These are phyloP conservation scores for Trigoniulus corallinus DNA, from an alignment of 1,140 invertebrate genomes.

Conservation along the genomic window DNA sequence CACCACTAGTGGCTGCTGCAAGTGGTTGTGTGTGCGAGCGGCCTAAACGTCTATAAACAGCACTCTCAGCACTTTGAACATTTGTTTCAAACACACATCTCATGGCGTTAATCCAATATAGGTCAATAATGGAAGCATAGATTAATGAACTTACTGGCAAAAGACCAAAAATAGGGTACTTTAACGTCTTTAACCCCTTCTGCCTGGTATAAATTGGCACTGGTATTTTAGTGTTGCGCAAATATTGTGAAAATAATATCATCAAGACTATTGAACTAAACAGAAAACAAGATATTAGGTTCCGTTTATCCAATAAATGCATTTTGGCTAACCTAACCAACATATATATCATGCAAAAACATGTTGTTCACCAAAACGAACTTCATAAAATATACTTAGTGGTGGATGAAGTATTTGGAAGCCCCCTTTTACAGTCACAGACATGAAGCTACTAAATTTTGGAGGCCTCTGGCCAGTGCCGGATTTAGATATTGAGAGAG, in stretches of 20 bases:
- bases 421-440: no score
- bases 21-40: neutral
- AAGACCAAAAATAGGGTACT: conserved; percentile 21
- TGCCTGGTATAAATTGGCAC: conserved; percentile 14
- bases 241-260: conserved; percentile 21
- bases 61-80: neutral
- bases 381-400: no score
- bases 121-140: neutral
- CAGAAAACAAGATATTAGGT: neutral
- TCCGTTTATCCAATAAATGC: no score
- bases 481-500: no score
- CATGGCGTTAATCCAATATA: neutral
- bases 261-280: conserved; percentile 21
- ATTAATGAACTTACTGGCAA: conserved; percentile 17
- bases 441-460: no score
- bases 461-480: no score
- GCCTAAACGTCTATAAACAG: neutral
- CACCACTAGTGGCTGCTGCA: neutral
- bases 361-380: neutral
- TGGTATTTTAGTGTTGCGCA: conserved; percentile 17
- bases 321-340: neutral
- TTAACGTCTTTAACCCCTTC: conserved; percentile 6
- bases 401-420: no score
- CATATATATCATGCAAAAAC: neutral
- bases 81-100: neutral